These are phyloP conservation scores for Hirundichthys speculiger DNA, from an alignment of 2,113 vertebrate species.

Conservation along the genomic window DNA sequence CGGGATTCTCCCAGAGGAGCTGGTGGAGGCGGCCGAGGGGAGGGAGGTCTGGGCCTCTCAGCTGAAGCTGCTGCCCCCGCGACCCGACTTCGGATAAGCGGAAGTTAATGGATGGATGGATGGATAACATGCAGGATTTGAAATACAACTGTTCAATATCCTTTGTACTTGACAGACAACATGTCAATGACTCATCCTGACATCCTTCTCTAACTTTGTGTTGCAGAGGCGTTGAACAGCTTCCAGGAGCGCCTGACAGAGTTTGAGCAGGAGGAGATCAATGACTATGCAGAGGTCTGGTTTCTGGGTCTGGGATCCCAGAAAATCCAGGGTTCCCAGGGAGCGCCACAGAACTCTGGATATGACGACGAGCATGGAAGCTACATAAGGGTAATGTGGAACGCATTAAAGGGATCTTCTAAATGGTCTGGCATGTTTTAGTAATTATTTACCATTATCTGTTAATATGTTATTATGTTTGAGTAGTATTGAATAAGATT, in stretches of 20 bases:
- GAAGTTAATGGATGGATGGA: no score
- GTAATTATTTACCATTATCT: no score
- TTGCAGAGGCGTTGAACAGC: constrained; percentile 88
- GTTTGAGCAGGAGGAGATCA: constrained; percentile 91
- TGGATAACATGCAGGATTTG: constrained; percentile 34
- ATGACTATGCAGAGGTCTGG: constrained; percentile 91
- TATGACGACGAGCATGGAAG: constrained; percentile 93
- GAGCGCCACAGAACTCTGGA: constrained; percentile 84
- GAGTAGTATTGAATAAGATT: no score
- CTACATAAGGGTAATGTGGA: constrained; percentile 86
- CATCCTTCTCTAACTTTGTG: constrained; percentile 39
- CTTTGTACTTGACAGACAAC: constrained; percentile 42
- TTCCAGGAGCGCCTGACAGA: constrained; percentile 88
- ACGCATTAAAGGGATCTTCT: background rate
- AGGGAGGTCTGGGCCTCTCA: no score
- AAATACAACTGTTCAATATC: background rate
- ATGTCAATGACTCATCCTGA: constrained; percentile 45
- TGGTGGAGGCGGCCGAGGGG: no score
- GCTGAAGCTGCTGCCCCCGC: no score
- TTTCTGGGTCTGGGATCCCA: constrained; percentile 90
- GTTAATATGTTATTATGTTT: no score
- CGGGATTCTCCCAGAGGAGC: no score
- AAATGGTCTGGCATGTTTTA: background rate
- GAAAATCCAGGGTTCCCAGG: constrained; percentile 85
- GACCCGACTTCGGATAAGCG: no score